Base-by-base conservation (phyloP, 2,113 vertebrate species). In the Bambusicola thoracicus region DNA sequence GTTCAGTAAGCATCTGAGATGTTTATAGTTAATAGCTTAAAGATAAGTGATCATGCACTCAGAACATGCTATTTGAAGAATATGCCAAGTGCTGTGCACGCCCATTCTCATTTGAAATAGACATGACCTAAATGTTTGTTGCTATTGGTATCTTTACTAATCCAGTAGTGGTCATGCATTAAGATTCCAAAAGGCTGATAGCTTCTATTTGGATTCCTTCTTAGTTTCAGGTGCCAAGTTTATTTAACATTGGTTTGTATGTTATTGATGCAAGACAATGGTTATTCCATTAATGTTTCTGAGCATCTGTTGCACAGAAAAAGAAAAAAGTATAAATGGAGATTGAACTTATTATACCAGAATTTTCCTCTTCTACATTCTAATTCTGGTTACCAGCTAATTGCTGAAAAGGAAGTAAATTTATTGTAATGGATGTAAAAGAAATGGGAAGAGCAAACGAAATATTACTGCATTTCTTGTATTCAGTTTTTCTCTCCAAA, bases 111-210 rank as follows among this genome's bases (percentile, higher is more conserved):
- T 90, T 93, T 95, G 92, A 94, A 96, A 96, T 93, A 81, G 93
- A 78, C 85, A 93, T 58, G 75, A 90, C 85, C 68, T 80, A 93
- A 93, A 85, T 74, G 76, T 85, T 75, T 92, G 22, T 34, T 90
- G 79, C 51, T 91, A 59, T 67, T 96, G 85, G 61, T 93, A 78
- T 91, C 87, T 95, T 93, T 77, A 96, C 88, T 94, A 85, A 96
- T 85, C 87, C 92, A 69, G 89, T 87, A 87, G 81, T 90, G 61
- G 93, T 93, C 94, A 96, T 85, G 94, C 93, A 93, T 82, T 77
- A 88, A 69, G 82, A 96, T 96, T 96, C 96, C 96, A 90, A 74
- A 93, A 70, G 88, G 85, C 96, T 96, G 94, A 93, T 92, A n/a
- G n/a, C n/a, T n/a, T n/a, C n/a, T n/a, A 36, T 81, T 94, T 96